Conservation (phyloP, 2,113 vertebrate species). For the Menura novaehollandiae region DNA sequence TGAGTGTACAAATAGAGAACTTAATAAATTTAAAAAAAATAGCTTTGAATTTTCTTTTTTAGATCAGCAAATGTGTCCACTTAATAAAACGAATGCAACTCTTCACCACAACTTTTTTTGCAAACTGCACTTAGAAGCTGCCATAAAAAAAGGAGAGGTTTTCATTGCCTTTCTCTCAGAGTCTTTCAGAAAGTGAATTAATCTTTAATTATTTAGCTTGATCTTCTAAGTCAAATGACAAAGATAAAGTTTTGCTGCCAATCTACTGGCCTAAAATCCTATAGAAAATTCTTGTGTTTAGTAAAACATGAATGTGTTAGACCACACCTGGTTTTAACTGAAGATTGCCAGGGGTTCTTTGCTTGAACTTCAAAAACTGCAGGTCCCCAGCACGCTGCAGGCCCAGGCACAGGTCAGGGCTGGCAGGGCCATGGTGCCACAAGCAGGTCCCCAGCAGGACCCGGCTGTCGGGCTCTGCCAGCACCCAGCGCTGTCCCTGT, state of each 20-base stretch:
- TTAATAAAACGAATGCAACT: background rate
- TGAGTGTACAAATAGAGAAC: conserved; percentile 49
- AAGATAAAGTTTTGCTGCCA: background rate
- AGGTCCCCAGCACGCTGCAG: background rate
- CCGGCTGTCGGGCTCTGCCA: accelerated
- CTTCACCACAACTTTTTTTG: background rate
- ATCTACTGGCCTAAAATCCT: background rate
- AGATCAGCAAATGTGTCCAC: background rate
- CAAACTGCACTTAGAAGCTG: background rate
- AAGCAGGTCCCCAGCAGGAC: background rate
- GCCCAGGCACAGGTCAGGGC: background rate
- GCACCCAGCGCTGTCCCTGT: accelerated
- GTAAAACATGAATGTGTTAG: background rate
- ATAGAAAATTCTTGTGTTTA: background rate
- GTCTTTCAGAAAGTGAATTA: background rate
- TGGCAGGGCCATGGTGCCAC: accelerated
- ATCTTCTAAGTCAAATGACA: background rate
- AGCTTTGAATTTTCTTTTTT: background rate
- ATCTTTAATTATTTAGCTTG: background rate
- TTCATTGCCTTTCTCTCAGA: background rate
- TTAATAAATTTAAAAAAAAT: conserved; percentile 7
- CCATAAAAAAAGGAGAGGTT: background rate
- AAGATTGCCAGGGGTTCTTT: background rate
- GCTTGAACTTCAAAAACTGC: background rate
- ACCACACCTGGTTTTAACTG: background rate